A percentile compares a stretch with the other conserved stretches of the same genome.
These are phyloP conservation scores for Leuciscus waleckii DNA, from an alignment of 2,797 vertebrate genomes.

Conservation along the genomic window DNA sequence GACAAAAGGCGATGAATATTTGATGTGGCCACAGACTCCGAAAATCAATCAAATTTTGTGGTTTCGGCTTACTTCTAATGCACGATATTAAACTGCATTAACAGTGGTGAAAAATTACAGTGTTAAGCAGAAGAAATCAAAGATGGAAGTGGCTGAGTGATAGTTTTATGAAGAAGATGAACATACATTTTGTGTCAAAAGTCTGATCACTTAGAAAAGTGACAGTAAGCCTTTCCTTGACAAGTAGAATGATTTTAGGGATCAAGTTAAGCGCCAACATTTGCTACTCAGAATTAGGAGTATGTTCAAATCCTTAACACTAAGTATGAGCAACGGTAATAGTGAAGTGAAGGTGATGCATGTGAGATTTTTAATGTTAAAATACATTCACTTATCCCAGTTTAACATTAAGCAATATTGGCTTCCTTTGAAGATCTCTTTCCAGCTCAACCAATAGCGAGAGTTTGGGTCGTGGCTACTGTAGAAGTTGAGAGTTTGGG, in stretches of 20 bases:
- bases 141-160: background rate
- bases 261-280: background rate
- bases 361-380: background rate
- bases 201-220: background rate
- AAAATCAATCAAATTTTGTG: constrained; percentile 65
- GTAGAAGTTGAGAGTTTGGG: too few relatives aligned
- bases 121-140: constrained; percentile 20
- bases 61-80: background rate
- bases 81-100: constrained; percentile 2
- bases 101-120: background rate
- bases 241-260: background rate
- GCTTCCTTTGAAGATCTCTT: too few relatives aligned
- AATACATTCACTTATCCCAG: background rate
- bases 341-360: too few relatives aligned
- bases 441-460: too few relatives aligned
- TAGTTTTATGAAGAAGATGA: background rate
- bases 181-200: background rate
- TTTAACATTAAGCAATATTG: too few relatives aligned
- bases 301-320: too few relatives aligned
- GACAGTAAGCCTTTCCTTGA: background rate
- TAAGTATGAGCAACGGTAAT: background rate
- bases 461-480: too few relatives aligned
- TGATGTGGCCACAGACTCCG: constrained; percentile 65
- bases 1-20: constrained; percentile 71
- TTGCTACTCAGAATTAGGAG: background rate